phyloP scores from a whole-genome alignment of 2,113 vertebrate genomes.

The Marmota flaviventris region DNA sequence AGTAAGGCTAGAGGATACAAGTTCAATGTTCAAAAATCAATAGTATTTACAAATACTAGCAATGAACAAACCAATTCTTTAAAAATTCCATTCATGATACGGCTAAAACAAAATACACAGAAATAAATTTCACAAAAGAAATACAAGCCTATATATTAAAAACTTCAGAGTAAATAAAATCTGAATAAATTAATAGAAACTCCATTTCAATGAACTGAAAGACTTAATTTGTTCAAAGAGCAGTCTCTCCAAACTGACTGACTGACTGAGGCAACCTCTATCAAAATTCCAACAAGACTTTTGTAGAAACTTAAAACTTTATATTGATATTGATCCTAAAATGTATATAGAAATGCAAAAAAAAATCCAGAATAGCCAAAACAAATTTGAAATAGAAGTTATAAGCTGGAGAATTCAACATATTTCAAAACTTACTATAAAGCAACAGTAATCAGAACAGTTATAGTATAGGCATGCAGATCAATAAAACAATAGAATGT shows the following conservation, averaged over 20 bases:
- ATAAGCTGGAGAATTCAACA: background rate
- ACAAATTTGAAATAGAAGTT: background rate
- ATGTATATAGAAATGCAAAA: constrained; percentile 12
- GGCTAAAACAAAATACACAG: background rate
- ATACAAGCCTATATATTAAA: background rate
- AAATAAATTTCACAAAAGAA: constrained; percentile 50
- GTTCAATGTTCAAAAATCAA: constrained; percentile 42
- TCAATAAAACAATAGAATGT: background rate
- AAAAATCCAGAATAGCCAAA: constrained; percentile 11
- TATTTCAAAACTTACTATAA: constrained; percentile 18
- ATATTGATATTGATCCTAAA: background rate
- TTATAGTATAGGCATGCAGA: background rate
- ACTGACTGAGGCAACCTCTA: background rate
- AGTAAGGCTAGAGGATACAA: background rate
- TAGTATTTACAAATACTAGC: background rate
- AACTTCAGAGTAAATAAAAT: background rate
- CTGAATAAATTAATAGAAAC: background rate
- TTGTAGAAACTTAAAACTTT: constrained; percentile 6
- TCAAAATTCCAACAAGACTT: constrained; percentile 16
- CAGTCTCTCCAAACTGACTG: background rate
- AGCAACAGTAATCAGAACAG: background rate
- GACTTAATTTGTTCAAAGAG: background rate
- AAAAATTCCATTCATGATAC: background rate
- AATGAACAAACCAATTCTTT: constrained; percentile 9
- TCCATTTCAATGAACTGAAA: too few relatives aligned